phyloP scores from a whole-genome alignment of 2,113 vertebrate species.

The Serilophus lunatus region DNA sequence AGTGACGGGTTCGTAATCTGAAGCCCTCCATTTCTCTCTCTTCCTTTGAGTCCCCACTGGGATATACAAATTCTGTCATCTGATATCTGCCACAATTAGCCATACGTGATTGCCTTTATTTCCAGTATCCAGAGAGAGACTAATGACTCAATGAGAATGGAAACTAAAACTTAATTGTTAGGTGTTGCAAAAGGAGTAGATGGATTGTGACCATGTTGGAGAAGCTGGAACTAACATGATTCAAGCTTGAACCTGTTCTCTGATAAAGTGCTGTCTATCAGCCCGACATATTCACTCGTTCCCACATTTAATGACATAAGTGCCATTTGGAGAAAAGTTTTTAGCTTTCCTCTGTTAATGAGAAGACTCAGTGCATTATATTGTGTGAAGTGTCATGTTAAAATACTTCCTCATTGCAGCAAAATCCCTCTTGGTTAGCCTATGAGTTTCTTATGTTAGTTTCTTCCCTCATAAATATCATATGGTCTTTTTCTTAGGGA shows the following conservation, averaged over 20 bases:
- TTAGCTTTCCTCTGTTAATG: background rate
- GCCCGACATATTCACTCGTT: background rate
- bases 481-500: background rate
- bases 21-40: background rate
- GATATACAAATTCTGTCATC: background rate
- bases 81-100: conserved; percentile 14
- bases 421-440: background rate
- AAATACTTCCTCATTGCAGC: background rate
- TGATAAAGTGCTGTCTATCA: background rate
- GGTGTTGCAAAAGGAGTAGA: background rate
- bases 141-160: background rate
- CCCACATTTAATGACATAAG: background rate
- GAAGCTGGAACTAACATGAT: background rate
- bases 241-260: background rate
- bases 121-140: background rate
- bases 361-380: background rate
- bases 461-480: background rate
- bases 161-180: background rate
- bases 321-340: background rate
- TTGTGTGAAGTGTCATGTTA: background rate
- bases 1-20: background rate
- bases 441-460: background rate
- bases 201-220: background rate
- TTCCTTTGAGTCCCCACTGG: background rate
- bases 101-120: background rate